These are phyloP conservation scores for Spheniscus humboldti DNA, from an alignment of 2,797 vertebrate genomes.

Conservation along the genomic window DNA sequence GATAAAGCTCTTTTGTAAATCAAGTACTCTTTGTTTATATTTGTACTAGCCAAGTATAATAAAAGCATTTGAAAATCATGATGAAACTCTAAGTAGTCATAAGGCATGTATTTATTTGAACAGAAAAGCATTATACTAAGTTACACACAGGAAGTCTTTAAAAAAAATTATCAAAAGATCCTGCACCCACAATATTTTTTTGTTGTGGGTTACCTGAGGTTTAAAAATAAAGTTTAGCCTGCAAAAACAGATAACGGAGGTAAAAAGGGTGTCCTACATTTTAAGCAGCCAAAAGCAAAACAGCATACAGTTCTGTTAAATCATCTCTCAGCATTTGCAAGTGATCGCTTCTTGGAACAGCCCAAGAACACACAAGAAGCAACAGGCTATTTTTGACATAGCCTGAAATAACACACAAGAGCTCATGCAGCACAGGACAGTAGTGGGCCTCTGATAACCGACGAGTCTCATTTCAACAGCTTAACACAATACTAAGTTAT, in stretches of 20 bases:
- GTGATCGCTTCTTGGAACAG: neutral
- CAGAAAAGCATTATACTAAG: neutral
- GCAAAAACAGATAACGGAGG: conserved; percentile 16
- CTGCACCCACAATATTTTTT: neutral
- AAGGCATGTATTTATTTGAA: neutral
- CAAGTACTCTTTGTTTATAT: neutral
- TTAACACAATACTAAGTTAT: neutral
- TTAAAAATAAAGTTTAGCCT: conserved; percentile 10
- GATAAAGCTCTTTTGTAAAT: neutral
- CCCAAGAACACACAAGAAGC: conserved; percentile 10
- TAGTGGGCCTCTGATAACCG: neutral
- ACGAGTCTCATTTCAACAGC: neutral
- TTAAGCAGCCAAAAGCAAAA: neutral
- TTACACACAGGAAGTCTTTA: neutral
- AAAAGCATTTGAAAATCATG: neutral
- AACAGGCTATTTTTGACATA: neutral
- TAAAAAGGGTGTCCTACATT: neutral
- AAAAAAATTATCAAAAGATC: neutral
- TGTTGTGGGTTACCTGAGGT: neutral
- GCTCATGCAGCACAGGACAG: neutral
- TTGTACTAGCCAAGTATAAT: neutral
- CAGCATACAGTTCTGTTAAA: neutral
- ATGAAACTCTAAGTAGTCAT: neutral
- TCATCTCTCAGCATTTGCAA: neutral
- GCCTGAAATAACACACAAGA: neutral